phyloP scores from a whole-genome alignment of 2,888 invertebrate genomes.

The Leptopterna dolabrata region DNA sequence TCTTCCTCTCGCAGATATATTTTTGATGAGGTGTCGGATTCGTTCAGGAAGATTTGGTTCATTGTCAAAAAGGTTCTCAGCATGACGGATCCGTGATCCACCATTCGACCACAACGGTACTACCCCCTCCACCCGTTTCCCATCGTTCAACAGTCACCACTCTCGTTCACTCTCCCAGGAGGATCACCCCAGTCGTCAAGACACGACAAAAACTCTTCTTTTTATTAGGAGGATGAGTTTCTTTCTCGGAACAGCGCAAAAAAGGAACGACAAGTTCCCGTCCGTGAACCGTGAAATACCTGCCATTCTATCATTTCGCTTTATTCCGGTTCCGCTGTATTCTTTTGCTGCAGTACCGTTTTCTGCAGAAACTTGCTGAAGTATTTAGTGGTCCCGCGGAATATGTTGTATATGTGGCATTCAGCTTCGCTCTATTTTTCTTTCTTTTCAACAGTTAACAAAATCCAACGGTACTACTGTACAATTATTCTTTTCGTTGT shows the following conservation, averaged over 20 bases:
- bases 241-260: constrained; percentile 7
- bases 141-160: not conserved
- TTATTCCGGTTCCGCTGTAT: not conserved
- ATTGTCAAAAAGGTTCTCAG: constrained; percentile 48
- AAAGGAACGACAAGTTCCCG: not conserved
- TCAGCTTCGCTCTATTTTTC: no score
- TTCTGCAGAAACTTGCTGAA: not conserved
- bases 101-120: constrained; percentile 52
- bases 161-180: constrained; percentile 7
- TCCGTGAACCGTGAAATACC: constrained; percentile 21
- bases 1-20: constrained; percentile 46
- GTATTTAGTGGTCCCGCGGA: no score
- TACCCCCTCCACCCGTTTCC: not conserved
- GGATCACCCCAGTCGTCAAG: not conserved
- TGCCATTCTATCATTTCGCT: constrained; percentile 19
- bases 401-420: no score
- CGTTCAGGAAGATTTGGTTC: constrained; percentile 56
- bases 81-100: constrained; percentile 53
- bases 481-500: no score
- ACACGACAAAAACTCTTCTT: constrained; percentile 16
- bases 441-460: no score
- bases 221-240: constrained; percentile 17
- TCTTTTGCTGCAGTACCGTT: not conserved
- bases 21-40: constrained; percentile 56
- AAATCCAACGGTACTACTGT: no score